Conservation (phyloP, 64 coral and sea anemone species). For the Platygyra sinensis region DNA sequence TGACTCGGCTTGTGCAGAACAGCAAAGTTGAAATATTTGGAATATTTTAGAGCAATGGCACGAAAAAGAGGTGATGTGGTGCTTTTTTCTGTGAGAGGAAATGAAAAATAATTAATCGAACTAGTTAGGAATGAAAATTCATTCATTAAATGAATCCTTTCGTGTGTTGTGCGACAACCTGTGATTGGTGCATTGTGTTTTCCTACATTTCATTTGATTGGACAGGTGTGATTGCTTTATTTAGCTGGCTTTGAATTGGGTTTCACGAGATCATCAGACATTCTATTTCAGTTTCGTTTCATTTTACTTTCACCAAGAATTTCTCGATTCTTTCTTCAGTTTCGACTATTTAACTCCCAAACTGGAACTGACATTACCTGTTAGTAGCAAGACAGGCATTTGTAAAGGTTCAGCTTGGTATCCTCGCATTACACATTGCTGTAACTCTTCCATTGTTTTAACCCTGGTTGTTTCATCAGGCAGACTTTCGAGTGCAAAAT, state of each 20-base stretch:
- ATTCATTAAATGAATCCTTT: too few relatives aligned
- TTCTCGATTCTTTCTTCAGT: too few relatives aligned
- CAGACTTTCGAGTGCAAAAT: slow-evolving; percentile 58
- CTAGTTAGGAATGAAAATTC: background rate
- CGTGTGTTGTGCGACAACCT: background rate
- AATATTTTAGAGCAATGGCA: slow-evolving; percentile 78
- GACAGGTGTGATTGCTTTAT: too few relatives aligned
- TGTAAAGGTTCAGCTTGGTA: slow-evolving; percentile 66
- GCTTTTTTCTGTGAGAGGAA: slow-evolving; percentile 60
- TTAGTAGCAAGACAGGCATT: slow-evolving; percentile 86
- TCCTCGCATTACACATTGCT: slow-evolving; percentile 70
- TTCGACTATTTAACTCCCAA: background rate
- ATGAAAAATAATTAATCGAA: background rate
- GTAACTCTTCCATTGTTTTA: slow-evolving; percentile 55
- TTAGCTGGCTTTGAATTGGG: too few relatives aligned
- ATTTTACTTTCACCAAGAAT: too few relatives aligned
- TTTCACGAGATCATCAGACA: too few relatives aligned
- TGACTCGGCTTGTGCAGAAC: slow-evolving; percentile 58
- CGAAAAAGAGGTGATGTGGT: slow-evolving; percentile 69
- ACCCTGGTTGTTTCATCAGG: slow-evolving; percentile 78
- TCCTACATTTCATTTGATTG: too few relatives aligned
- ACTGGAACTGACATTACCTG: slow-evolving; percentile 34
- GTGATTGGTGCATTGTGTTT: too few relatives aligned
- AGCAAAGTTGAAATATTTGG: slow-evolving; percentile 88
- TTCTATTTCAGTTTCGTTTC: too few relatives aligned